Evolutionary conservation across 2,888 invertebrate species (phyloP), one percentile per base, ranked within the genome.

Genomic region (Chrysotoxum bicinctum): DNA sequence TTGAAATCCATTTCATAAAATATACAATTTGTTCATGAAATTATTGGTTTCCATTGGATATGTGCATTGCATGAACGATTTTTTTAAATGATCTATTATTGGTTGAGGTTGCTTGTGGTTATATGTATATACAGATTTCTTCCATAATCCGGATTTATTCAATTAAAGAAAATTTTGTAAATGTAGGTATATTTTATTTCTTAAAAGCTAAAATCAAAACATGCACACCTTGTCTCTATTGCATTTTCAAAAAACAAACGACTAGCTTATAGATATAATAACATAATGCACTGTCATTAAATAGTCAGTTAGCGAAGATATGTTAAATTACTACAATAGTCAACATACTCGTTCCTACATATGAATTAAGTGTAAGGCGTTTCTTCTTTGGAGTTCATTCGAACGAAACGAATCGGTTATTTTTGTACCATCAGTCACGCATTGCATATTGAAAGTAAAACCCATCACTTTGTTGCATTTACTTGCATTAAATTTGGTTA

Each of bases 351-450:
- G 6, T 30, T 7, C 3, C 4, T 9, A 9, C 8, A 16, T 52
- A 52, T 30, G 16, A 54, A 30, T 54, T 54, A 54, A 52, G 23
- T n/a, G 3, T n/a, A 56, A 56, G 32, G 14, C 21, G 32, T 21
- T 58, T 21, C 14, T 58, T 30, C 37, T 58, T 58, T 58, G 14
- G 35, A 58, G 21, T 30, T 37, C 21, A 58, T 58, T 58, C 35
- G 32, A 37, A 58, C 6, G 58, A 37, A 58, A 37, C 58, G 21
- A 58, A 58, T 58, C 6, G 35, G 58, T 37, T 37, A 21, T 35
- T 58, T 58, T 21, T 23, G 7, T n/a, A 12, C 35, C 3, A 58
- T 35, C 19, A 58, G 56, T 35, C 56, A 58, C 35, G 35, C 35
- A 35, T 35, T 35, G 12, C 30, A 54, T 8, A 50, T 50, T 7